Base-by-base conservation (phyloP, 2,113 vertebrate genomes). In the Chroicocephalus ridibundus region DNA sequence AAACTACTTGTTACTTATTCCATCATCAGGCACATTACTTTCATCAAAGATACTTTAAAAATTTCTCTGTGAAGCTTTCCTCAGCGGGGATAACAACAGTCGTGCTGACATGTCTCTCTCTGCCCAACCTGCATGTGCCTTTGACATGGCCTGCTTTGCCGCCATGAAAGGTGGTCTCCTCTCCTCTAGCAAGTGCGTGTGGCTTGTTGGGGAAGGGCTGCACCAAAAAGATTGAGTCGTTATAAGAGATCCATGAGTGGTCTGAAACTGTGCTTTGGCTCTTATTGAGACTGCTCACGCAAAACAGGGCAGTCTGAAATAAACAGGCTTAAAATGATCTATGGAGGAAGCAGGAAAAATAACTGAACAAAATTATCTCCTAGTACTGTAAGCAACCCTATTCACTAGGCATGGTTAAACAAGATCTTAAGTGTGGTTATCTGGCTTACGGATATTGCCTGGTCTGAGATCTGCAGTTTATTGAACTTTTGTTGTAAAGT, bases 101-200 rank as follows among this genome's bases (percentile, higher is more conserved):
- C 42, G 11, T 6, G 20, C 31, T 49, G 65, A 52, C 1, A 0
- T 11, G 21, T 66, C 21, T 77, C 18, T 83, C 58, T 61, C 47
- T 2, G 5, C 21, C 25, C 10, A 11, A 13, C 40, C 70, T 85
- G 10, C 42, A 32, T 5, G 7, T 40, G 60, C 47, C 21, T 82
- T 77, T 72, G 24, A 24, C 29, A 19, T 11, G 29, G 11, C 14
- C 32, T 5, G 1, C 26, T 79, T 89, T 10, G 5, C 31, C 7
- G 2, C 40, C 42, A 12, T 66, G 31, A 51, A 69, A 84, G 31
- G 36, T 32, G 31, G 47, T 46, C 74, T 84, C 36, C 22, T 44
- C 49, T 61, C 34, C 21, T 65, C 0, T 0, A 51, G 49, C 70
- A 69, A 54, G 74, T 24, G 31, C 38, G 12, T 20, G 22, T 66